Percentiles rank a stretch among this genome's conserved stretches.
Conservation (phyloP, 2,797 vertebrate genomes). For the Alcedo quadribrachys region DNA sequence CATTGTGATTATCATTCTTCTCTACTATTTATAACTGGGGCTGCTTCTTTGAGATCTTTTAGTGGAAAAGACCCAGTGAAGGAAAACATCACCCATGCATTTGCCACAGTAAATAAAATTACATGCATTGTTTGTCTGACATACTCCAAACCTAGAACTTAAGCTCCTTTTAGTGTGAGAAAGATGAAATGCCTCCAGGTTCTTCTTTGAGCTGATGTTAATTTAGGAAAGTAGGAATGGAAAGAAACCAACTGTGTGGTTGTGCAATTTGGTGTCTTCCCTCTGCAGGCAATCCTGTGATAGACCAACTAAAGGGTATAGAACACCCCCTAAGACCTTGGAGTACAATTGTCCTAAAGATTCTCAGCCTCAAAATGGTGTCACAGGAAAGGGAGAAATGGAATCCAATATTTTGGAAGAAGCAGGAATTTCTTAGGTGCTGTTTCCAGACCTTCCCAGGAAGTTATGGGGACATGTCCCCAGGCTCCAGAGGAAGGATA, state of each 20-base stretch:
- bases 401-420: neutral
- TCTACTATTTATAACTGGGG: constrained; percentile 10
- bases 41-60: constrained; percentile 31
- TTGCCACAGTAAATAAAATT: constrained; percentile 23
- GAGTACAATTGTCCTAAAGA: neutral
- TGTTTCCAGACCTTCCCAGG: neutral
- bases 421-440: neutral
- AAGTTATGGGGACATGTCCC: neutral
- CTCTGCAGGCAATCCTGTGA: neutral
- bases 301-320: neutral
- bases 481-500: neutral
- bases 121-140: neutral
- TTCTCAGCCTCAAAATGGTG: neutral
- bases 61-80: neutral
- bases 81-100: neutral
- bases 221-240: neutral
- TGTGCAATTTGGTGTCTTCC: neutral
- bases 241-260: neutral
- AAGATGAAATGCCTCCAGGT: neutral
- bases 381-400: neutral
- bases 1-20: constrained; percentile 22
- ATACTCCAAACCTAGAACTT: neutral
- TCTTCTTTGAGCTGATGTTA: neutral
- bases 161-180: neutral
- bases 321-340: neutral